Evolutionary conservation across 1,140 invertebrate genomes (phyloP), one percentile per base, ranked within the genome.

Genomic region (Drosophila lacteicornis): DNA sequence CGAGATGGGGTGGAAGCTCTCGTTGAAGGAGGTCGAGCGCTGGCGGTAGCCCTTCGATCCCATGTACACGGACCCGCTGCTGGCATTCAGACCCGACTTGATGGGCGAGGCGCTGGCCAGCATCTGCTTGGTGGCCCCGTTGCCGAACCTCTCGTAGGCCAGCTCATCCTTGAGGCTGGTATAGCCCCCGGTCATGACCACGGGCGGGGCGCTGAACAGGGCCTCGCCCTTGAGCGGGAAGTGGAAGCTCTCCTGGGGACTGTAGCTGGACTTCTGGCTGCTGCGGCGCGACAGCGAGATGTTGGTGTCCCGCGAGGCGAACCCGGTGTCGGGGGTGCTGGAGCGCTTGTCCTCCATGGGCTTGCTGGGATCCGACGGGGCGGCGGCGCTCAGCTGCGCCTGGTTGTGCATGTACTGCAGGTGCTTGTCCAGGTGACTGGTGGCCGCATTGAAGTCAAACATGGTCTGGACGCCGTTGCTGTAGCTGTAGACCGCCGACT

Each of bases 191-290:
- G 70, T 59, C 67, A 80, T 88, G 4, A 81, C 58, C 19, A 87
- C 69, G 0, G 84, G 80, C 11, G 84, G 79, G 0, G 82, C 75
- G 63, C 75, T 86, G 60, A 81, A 91, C 2, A 91, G 46, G 3
- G 66, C 27, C 57, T 90, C 85, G 7, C 61, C 63, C 56, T 92
- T 92, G 13, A 91, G 75, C 6, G 92, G 91, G 50, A 88, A 92
- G 45, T 86, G 67, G 17, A 70, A 91, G 56, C 79, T 91, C 57
- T 93, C 92, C 59, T 93, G 92, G 1, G 92, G 92, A 62, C 92
- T 93, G 47, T 92, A 93, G 58, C 82, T 93, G 38, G 85, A 92
- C 65, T 93, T 93, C 66, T 93, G 92, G 47, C 92, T 93, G 57
- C 92, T 92, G 15, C 92, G 83, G 0, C 92, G 87, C 11, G 92